Base-by-base conservation (phyloP, 2,888 invertebrate genomes). In the Silvanus unidentatus region DNA sequence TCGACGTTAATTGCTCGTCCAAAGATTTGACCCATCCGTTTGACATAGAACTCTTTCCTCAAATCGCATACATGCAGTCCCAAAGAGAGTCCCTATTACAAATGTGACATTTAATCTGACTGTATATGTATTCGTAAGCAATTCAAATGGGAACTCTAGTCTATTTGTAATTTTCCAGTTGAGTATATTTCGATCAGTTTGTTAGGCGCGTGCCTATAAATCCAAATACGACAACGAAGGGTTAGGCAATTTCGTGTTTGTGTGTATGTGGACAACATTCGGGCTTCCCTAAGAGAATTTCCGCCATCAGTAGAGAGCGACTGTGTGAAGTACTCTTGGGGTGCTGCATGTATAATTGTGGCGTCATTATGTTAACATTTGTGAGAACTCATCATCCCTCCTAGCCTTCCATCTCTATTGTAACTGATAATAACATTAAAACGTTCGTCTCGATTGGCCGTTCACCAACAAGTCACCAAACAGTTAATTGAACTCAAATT, bases 341-440 rank as follows among this genome's bases (percentile, higher is more conserved):
- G 39, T 45, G 27, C 42, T 40, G 43, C 48, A 45, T 50, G 53
- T 53, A n/a, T n/a, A 58, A 55, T 57, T 54, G 54, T 54, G 48
- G 42, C 51, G 51, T 57, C 53, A 53, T 51, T 54, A 55, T 53
- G 53, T 57, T 57, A 52, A 55, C 52, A 55, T 55, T 51, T 48
- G 48, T 37, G 40, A 47, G 43, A 47, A 43, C 43, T 52, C 38
- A 16, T 43, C 46, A 51, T 53, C 48, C 40, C 43, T 14, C 16
- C 44, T 44, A 38, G 27, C 39, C 39, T 30, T 8, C 30, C 16
- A 30, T n/a, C 32, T 22, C 22, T 5, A 48, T 42, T 53, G 50
- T 45, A 27, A 27, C 45, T 16, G 41, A 22, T 22, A 3, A 22
- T 8, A 22, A 22, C 8, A 22, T 22, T 22, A 22, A 22, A 22